Evolutionary conservation across 2,888 invertebrate species (phyloP), one percentile per base, ranked within the genome.

Genomic region (Fabriciana adippe): DNA sequence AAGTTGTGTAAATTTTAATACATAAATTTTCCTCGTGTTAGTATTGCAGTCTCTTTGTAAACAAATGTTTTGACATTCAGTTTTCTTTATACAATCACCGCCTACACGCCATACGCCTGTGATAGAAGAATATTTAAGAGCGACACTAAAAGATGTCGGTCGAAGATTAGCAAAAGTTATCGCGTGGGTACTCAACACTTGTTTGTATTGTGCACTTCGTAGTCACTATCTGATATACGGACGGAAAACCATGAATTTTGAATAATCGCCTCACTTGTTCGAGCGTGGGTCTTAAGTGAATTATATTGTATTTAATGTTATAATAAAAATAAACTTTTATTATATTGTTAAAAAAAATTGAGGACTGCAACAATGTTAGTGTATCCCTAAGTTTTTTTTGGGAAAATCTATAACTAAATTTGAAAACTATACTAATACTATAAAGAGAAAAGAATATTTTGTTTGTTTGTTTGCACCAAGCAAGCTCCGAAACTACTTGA

Each of bases 101-200:
- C 61, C 61, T 41, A 61, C 61, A 35, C 41, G 6, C 16, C 51
- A 53, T 35, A 50, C 50, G 41, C 15, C 18, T 26, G 41, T 18
- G 18, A 61, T 35, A 61, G 35, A 63, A 65, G 63, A 67, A 67
- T 69, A 66, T 69, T 69, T 69, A 67, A 66, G 63, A 63, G 55
- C 69, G 47, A 64, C 69, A 67, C 51, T 63, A 62, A 56, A 53
- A 67, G 72, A 69, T 72, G 69, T 69, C 55, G 65, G 54, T 21
- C 60, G 51, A 26, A 67, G 65, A 69, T 72, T 69, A 64, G 65
- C 56, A 51, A 53, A 67, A 65, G 67, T 53, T 67, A 67, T 55
- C 62, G 72, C 69, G 69, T 72, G 69, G 69, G 67, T 55, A 56
- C 56, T 57, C 62, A 41, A 69, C 69, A 71, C 67, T 72, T 72